Evolutionary conservation across 2,888 invertebrate genomes (phyloP), one percentile per base, ranked within the genome.

Genomic region (Aphrophora alni): DNA sequence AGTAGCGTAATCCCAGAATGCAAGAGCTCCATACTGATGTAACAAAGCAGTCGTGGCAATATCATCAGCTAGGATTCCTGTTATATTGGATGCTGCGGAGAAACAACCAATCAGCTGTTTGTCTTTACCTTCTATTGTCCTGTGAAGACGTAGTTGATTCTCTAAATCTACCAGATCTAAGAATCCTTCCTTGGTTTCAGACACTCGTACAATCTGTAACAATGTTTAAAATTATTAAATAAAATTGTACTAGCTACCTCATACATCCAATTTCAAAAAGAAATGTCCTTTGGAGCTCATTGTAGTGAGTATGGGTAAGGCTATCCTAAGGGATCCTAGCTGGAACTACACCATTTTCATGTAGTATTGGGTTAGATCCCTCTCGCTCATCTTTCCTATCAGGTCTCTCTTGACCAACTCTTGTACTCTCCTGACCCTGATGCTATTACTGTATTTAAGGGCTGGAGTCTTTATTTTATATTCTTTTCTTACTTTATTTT

Each of bases 1-100:
- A 3, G 95, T 91, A 8, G 96, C 96, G 87, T 95, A 97, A 88
- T 97, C 97, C 97, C 97, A 98, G 86, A 97, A 93, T 3, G 96
- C 93, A 84, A 95, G 90, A 0, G 96, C 97, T 10, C 94, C 94
- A 87, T 95, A 94, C 86, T 92, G 94, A 86, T 97, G 97, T 17
- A 97, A 90, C 4, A 96, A 89, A 21, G 94, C 89, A 0, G 96
- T 96, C 10, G 97, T 93, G 0, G 93, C 93, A 1, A 95, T 92
- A 86, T 96, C 95, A 88, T 97, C 96, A 69, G 93, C 92, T 44
- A 97, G 87, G n/a, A 95, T 93, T 8, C 97, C 97, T 0, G 97
- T 96, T n/a, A 97, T 91, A 87, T 95, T 96, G 26, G 96, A 96
- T 0, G 95, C 95, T 0, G 95, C 95, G 27, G 94, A 93, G 88